These are phyloP conservation scores for Entomyzon cyanotis DNA, from an alignment of 2,113 vertebrate genomes.

Conservation along the genomic window DNA sequence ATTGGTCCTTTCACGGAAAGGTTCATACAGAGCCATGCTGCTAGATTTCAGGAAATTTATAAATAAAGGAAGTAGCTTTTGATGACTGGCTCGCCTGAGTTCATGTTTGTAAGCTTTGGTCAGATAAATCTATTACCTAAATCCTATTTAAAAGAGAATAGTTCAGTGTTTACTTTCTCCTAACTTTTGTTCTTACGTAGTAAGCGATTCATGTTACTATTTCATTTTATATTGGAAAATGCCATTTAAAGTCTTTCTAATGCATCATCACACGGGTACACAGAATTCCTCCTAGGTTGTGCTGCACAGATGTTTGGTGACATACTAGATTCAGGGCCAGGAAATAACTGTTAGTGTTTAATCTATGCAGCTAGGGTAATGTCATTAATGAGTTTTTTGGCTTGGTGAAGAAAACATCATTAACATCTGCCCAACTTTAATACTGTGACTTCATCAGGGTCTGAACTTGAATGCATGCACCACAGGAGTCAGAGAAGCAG, in stretches of 20 bases:
- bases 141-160: not conserved
- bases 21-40: not conserved
- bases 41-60: not conserved
- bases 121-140: not conserved
- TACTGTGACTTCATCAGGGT: not conserved
- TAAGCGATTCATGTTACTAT: not conserved
- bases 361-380: not conserved
- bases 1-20: not conserved
- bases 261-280: not conserved
- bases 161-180: not conserved
- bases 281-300: not conserved
- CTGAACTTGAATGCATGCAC: not conserved
- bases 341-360: not conserved
- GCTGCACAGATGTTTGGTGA: not conserved
- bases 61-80: conserved; percentile 16
- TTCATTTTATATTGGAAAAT: not conserved
- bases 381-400: not conserved
- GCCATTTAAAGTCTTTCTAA: not conserved
- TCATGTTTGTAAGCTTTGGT: not conserved
- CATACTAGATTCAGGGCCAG: not conserved
- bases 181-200: not conserved
- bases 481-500: not conserved
- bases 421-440: not conserved
- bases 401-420: not conserved
- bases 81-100: not conserved